Base-by-base conservation (phyloP, 2,113 vertebrate species). In the Chaetura pelagica region DNA sequence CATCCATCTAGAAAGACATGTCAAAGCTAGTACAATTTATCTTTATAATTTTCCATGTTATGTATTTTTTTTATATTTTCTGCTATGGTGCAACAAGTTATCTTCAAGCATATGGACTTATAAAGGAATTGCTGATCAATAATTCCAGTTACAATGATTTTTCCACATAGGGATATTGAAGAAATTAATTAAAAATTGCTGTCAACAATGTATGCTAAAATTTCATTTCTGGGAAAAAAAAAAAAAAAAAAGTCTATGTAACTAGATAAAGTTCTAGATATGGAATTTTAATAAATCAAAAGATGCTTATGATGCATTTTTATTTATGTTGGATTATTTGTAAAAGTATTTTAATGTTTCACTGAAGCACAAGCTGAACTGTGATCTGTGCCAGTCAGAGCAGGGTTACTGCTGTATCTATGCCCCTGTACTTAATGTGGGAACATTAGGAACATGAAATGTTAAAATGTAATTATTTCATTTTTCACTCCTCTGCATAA, bases 401-500 rank as follows among this genome's bases (percentile, higher is more conserved):
- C 3, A 2, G 12, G 52, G 34, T 52, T 87, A 82, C 74, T 87
- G 32, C 63, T 57, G 5, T 91, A 61, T 94, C 69, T 96, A 3
- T 66, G 80, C 21, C 52, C 35, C 63, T 83, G 44, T 83, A 83
- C 35, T 73, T 90, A 68, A 69, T 46, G 75, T 42, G 48, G 34
- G 82, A 94, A 96, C 79, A 83, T 73, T 79, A 88, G 46, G 72
- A 94, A 71, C 76, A 71, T 10, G 34, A 77, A 92, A 83, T 0
- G 4, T 63, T 93, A 90, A 83, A 93, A 88, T 51, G 59, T 94
- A 90, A 59, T 30, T 0, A 69, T 83, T 95, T 90, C 6, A 49
- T 87, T 83, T 87, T 95, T 93, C 59, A 82, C 66, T 91, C 52
- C 52, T 87, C 58, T 21, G 44, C 32, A 52, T 75, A 84, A 87